Evolutionary conservation across 2,797 vertebrate genomes (phyloP).

Genomic region (Rhabdophis nuchalis): DNA sequence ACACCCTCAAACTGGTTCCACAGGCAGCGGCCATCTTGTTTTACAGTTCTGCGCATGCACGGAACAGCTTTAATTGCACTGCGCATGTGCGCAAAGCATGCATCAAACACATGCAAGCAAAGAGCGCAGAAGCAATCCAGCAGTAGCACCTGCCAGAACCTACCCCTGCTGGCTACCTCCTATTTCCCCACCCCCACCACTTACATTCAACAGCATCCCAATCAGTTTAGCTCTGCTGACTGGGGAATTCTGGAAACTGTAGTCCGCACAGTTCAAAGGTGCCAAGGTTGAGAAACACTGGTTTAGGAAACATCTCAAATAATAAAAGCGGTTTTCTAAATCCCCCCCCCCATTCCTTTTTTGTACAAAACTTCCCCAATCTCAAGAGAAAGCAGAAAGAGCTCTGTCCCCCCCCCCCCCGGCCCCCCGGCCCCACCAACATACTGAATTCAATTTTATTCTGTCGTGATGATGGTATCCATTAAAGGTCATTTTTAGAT

Average conservation of each 20-base stretch:
- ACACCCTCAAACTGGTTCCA: no score
- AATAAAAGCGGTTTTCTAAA: not conserved
- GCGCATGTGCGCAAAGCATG: no score
- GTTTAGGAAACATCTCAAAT: not conserved
- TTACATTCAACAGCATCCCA: not conserved
- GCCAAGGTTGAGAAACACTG: not conserved
- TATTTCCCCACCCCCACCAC: not conserved
- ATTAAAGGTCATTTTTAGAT: slow-evolving; percentile 28
- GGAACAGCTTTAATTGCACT: no score
- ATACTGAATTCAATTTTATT: not conserved
- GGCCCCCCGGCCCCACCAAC: no score
- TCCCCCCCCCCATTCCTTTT: not conserved
- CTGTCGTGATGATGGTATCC: not conserved
- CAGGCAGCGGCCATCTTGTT: no score
- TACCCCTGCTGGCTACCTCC: no score
- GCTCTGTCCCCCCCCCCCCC: not conserved
- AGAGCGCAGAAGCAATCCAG: no score
- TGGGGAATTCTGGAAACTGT: not conserved
- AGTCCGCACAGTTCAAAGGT: not conserved
- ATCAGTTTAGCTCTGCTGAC: not conserved
- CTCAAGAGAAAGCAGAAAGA: not conserved
- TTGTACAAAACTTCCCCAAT: not conserved
- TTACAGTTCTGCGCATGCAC: no score
- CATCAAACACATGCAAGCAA: no score
- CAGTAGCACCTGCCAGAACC: no score